phyloP scores from a whole-genome alignment of 2,888 invertebrate genomes.

The Hetaerina titia region DNA sequence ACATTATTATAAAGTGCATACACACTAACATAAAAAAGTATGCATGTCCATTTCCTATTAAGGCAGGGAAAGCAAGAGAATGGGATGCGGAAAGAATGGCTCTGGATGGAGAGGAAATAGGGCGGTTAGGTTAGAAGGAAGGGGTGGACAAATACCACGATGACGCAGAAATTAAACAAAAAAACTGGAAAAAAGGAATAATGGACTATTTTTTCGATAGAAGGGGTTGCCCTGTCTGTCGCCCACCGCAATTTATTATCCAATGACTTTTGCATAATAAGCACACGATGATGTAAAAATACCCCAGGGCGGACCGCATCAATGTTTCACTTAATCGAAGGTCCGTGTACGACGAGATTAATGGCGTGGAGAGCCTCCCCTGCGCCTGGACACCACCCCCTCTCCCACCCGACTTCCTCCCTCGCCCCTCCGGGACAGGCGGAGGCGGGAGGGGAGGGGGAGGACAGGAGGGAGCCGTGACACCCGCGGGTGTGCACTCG shows the following conservation, averaged over 20 bases:
- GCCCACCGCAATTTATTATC: conserved; percentile 41
- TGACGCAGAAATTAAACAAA: not conserved
- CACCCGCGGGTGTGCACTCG: not conserved
- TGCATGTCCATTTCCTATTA: not conserved
- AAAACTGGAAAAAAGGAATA: not conserved
- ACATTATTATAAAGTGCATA: no score
- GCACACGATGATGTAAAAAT: conserved; percentile 36
- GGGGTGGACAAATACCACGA: not conserved
- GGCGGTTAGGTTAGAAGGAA: not conserved
- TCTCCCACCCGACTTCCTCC: not conserved
- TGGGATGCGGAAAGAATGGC: not conserved
- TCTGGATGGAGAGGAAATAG: not conserved
- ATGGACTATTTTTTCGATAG: not conserved
- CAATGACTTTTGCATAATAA: conserved; percentile 56
- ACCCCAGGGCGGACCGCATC: conserved; percentile 21
- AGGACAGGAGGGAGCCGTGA: not conserved
- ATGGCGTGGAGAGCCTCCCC: not conserved
- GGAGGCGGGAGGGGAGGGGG: not conserved
- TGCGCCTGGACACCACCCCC: not conserved
- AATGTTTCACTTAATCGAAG: conserved; percentile 56
- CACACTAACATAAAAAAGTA: no score
- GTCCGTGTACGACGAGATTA: conserved; percentile 48
- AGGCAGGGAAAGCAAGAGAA: no score
- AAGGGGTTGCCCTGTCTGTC: not conserved
- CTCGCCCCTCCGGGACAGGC: not conserved